Evolutionary conservation across 2,113 vertebrate genomes (phyloP).

Genomic region (Cavia aperea): DNA sequence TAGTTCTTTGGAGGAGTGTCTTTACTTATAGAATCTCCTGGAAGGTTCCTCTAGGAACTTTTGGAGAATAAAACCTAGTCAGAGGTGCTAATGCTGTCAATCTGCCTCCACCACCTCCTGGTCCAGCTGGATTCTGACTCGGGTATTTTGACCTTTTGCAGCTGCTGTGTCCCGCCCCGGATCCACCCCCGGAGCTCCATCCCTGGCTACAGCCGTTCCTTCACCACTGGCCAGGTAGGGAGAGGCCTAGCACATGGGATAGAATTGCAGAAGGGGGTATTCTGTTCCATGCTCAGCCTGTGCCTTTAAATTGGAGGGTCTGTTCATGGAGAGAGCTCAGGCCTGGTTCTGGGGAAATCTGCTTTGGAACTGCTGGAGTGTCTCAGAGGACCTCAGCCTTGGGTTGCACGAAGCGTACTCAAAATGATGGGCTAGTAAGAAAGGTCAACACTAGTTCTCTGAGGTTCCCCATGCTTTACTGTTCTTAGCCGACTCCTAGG

Average conservation of each 20-base stretch:
- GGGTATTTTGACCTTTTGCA: slow-evolving; percentile 86
- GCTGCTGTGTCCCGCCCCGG: slow-evolving; percentile 87
- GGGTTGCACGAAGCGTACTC: background rate
- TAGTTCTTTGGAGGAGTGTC: background rate
- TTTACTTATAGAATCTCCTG: background rate
- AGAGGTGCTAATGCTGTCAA: slow-evolving; percentile 34
- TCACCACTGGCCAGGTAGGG: slow-evolving; percentile 94
- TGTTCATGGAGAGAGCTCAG: background rate
- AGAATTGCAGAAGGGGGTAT: background rate
- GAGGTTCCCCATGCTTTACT: background rate
- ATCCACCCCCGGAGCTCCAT: slow-evolving; percentile 85
- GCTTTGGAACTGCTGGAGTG: background rate
- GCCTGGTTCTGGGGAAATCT: background rate
- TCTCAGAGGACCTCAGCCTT: background rate
- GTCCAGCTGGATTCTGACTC: slow-evolving; percentile 76
- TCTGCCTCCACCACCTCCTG: slow-evolving; percentile 56
- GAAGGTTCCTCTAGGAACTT: background rate
- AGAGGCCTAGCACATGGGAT: background rate
- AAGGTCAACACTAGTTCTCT: background rate
- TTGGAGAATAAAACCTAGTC: background rate
- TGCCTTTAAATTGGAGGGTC: background rate
- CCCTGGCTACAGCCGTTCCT: slow-evolving; percentile 91
- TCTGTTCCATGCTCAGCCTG: background rate
- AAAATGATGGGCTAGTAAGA: background rate
- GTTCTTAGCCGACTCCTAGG: background rate